These are phyloP conservation scores for Myotis myotis DNA, from an alignment of 2,797 vertebrate genomes.

Conservation along the genomic window DNA sequence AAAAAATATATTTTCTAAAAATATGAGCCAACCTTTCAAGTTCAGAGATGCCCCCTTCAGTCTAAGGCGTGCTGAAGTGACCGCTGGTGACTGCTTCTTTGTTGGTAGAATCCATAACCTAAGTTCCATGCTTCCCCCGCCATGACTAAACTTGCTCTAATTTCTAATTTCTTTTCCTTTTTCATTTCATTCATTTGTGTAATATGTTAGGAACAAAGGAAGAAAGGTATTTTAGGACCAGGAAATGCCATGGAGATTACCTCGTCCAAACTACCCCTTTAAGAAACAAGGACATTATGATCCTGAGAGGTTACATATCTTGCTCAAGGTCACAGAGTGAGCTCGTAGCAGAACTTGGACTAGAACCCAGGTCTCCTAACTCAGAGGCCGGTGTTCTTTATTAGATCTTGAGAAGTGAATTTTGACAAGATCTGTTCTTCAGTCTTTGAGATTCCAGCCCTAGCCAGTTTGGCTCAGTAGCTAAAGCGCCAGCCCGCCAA, in stretches of 20 bases:
- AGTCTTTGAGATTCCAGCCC: background rate
- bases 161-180: background rate
- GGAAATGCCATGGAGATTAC: background rate
- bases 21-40: background rate
- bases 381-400: background rate
- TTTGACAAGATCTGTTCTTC: constrained; percentile 17
- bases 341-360: background rate
- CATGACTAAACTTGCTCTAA: background rate
- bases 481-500: too few relatives aligned
- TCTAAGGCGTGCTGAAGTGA: background rate
- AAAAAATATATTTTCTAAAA: too few relatives aligned
- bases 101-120: background rate
- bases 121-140: background rate
- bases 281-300: background rate
- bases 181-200: background rate
- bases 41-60: background rate
- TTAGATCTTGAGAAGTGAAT: background rate
- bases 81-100: background rate
- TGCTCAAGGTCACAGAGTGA: background rate
- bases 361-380: background rate
- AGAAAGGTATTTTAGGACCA: background rate
- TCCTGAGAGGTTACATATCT: background rate
- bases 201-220: background rate
- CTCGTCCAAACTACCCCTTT: background rate
- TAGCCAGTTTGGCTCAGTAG: too few relatives aligned